These are phyloP conservation scores for Oophaga sylvatica DNA, from an alignment of 2,797 vertebrate genomes.

Conservation along the genomic window DNA sequence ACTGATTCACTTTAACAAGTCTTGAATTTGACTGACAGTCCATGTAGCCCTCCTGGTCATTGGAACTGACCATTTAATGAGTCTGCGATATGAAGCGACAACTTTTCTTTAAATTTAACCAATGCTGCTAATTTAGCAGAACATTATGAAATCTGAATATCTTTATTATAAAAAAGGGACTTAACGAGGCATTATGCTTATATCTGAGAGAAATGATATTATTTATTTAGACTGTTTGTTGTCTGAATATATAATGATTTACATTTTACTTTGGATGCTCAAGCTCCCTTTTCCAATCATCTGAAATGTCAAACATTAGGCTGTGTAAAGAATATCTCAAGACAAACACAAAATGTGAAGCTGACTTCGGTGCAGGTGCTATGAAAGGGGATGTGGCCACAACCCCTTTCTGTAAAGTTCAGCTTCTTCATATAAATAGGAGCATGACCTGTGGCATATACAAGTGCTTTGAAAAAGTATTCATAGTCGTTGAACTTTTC, in stretches of 20 bases:
- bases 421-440: neutral
- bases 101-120: neutral
- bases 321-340: neutral
- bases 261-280: neutral
- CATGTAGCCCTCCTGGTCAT: neutral
- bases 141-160: neutral
- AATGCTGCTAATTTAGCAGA: neutral
- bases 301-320: conserved; percentile 43
- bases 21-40: neutral
- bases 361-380: neutral
- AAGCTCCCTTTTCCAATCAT: neutral
- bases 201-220: conserved; percentile 25
- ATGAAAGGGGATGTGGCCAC: neutral
- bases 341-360: neutral
- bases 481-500: no score
- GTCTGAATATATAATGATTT: conserved; percentile 28
- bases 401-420: neutral
- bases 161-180: conserved; percentile 14
- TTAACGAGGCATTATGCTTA: neutral
- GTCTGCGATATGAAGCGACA: neutral
- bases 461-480: no score
- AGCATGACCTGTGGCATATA: neutral
- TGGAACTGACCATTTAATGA: no score
- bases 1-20: no score
- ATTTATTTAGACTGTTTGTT: conserved; percentile 19